A percentile compares a stretch with the other conserved stretches of the same genome.
Evolutionary conservation across 2,888 invertebrate genomes (phyloP).

Genomic region (Atrina japonica): DNA sequence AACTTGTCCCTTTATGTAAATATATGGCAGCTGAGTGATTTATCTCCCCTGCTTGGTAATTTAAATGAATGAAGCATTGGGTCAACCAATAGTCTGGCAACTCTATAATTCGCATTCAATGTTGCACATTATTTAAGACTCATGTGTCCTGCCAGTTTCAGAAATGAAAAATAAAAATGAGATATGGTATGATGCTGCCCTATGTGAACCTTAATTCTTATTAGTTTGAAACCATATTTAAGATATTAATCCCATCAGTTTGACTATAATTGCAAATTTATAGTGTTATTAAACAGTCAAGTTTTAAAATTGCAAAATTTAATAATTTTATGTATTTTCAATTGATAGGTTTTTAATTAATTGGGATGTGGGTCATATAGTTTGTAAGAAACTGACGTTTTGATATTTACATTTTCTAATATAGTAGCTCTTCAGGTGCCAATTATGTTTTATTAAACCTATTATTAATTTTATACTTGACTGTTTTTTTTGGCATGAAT

Average conservation of each 20-base stretch:
- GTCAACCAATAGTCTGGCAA: too few relatives aligned
- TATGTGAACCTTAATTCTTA: neutral
- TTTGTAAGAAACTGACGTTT: neutral
- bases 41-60: too few relatives aligned
- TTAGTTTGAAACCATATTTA: conserved; percentile 2
- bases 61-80: too few relatives aligned
- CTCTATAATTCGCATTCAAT: too few relatives aligned
- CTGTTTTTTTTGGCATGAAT: neutral
- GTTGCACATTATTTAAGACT: too few relatives aligned
- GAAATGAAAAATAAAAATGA: neutral
- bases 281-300: neutral
- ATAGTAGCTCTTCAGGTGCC: too few relatives aligned
- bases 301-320: neutral
- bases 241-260: neutral
- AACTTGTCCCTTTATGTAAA: too few relatives aligned
- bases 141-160: too few relatives aligned
- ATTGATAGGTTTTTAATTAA: conserved; percentile 13
- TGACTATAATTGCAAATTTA: neutral
- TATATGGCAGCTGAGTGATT: too few relatives aligned
- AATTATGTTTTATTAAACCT: neutral
- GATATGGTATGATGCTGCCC: neutral
- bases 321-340: neutral
- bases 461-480: conserved; percentile 8
- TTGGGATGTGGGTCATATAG: conserved; percentile 5
- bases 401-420: neutral